A percentile compares a stretch with the other conserved stretches of the same genome.
These are phyloP conservation scores for Tamandua tetradactyla DNA, from an alignment of 2,797 vertebrate genomes.

Conservation along the genomic window DNA sequence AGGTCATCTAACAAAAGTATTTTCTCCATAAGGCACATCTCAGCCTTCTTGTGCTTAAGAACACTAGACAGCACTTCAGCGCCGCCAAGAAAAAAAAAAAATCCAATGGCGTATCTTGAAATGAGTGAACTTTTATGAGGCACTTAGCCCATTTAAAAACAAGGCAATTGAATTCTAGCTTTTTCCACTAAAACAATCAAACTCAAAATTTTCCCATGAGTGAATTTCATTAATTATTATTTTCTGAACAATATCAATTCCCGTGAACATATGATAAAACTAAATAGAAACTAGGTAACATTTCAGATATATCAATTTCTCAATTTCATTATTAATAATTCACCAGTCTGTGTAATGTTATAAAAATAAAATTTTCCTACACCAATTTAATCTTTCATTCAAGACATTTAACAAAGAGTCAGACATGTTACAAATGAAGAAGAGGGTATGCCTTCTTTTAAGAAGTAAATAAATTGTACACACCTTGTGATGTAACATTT, in stretches of 20 bases:
- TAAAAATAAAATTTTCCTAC: slow-evolving; percentile 8
- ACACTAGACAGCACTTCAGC: no score
- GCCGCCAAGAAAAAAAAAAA: no score
- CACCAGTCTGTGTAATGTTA: neutral
- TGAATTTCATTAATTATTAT: neutral
- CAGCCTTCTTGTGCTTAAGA: no score
- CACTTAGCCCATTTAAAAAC: slow-evolving; percentile 18
- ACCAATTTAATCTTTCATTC: neutral
- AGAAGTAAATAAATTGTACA: slow-evolving; percentile 47
- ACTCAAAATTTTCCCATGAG: neutral
- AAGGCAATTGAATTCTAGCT: neutral
- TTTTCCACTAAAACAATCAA: slow-evolving; percentile 13
- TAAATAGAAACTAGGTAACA: neutral
- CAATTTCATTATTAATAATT: slow-evolving; percentile 35
- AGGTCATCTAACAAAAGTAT: no score
- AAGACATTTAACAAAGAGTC: neutral
- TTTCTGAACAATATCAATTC: neutral
- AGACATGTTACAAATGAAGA: slow-evolving; percentile 15
- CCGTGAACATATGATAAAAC: neutral
- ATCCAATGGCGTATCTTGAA: neutral
- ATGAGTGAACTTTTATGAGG: neutral
- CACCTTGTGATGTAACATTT: slow-evolving; percentile 31
- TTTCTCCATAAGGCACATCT: no score
- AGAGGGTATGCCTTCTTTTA: neutral
- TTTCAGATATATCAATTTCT: neutral